phyloP scores from a whole-genome alignment of 2,888 invertebrate species.

The Xestia c-nigrum region DNA sequence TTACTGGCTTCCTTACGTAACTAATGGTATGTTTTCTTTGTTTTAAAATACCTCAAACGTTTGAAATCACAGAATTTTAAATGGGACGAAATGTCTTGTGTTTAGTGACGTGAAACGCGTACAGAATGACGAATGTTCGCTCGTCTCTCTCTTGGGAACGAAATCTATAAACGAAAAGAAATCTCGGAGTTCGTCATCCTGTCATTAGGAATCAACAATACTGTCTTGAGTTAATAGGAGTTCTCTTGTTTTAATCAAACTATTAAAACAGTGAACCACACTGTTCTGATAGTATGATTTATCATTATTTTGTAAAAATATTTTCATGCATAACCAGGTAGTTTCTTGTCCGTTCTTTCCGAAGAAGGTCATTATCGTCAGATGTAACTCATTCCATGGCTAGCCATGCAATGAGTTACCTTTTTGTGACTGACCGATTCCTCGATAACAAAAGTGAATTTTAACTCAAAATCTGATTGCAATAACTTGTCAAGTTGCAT shows the following conservation, averaged over 20 bases:
- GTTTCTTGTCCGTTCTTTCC: neutral
- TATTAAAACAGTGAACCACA: too few species aligned
- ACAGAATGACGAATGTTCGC: conserved; percentile 82
- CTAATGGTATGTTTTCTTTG: conserved; percentile 79
- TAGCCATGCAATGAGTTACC: neutral
- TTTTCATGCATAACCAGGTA: neutral
- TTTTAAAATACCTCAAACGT: conserved; percentile 81
- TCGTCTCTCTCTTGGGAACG: conserved; percentile 66
- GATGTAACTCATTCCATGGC: too few species aligned
- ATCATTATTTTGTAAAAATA: neutral
- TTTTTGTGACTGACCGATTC: neutral
- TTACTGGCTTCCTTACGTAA: conserved; percentile 63
- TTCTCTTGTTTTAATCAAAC: neutral
- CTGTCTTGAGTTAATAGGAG: conserved; percentile 16
- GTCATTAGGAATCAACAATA: conserved; percentile 31
- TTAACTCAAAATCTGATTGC: neutral
- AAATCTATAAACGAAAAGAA: conserved; percentile 84
- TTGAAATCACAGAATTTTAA: conserved; percentile 67
- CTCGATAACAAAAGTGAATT: neutral
- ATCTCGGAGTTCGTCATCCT: conserved; percentile 44
- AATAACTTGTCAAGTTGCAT: neutral
- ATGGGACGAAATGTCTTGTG: conserved; percentile 77
- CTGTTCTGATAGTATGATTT: neutral
- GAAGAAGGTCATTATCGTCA: neutral
- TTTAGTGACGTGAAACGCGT: conserved; percentile 83